Base-by-base conservation (phyloP, 1,140 invertebrate genomes). In the Plectus sambesii region DNA sequence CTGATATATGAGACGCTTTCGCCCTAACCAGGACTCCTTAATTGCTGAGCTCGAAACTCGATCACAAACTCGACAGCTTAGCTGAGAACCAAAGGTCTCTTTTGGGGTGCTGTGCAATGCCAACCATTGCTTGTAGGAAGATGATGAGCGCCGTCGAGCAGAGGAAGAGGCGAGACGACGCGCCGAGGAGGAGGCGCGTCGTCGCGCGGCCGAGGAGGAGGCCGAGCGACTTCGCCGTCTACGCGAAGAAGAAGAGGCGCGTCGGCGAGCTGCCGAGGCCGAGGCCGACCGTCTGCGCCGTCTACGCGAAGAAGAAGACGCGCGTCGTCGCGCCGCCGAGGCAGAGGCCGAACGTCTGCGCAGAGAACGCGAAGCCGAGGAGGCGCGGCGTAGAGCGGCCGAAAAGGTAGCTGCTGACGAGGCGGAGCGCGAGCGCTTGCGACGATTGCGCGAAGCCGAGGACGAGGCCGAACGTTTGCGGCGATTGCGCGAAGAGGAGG, bases 81-180 rank as follows among this genome's bases (percentile, higher is more conserved):
- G n/a, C n/a, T n/a, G n/a, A n/a, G n/a, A n/a, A n/a, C n/a, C n/a
- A n/a, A n/a, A n/a, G n/a, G n/a, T n/a, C n/a, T n/a, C n/a, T n/a
- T n/a, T 47, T 8, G 26, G 25, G 22, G 40, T 54, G 53, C 39
- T 37, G 39, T 53, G 50, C 47, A 15, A 25, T 26, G 29, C 27
- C 36, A 37, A 29, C 12, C 17, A 20, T 15, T 46, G 12, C 29
- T 66, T 67, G 19, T 47, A 67, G 64, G 64, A 69, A 37, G 64
- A 67, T 37, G 66, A 67, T 43, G 64, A 67, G 19, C 55, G 66
- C 3, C 52, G 59, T 20, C 46, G 51, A 3, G 58, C 56, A 22
- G 64, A 69, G 37, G 64, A 67, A 38, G 64, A 69, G 30, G 58
- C 48, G 17, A 62, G 62, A 35, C 59, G 66, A 17, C 61, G 66